Conservation (phyloP, 2,113 vertebrate genomes). For the Numida meleagris region DNA sequence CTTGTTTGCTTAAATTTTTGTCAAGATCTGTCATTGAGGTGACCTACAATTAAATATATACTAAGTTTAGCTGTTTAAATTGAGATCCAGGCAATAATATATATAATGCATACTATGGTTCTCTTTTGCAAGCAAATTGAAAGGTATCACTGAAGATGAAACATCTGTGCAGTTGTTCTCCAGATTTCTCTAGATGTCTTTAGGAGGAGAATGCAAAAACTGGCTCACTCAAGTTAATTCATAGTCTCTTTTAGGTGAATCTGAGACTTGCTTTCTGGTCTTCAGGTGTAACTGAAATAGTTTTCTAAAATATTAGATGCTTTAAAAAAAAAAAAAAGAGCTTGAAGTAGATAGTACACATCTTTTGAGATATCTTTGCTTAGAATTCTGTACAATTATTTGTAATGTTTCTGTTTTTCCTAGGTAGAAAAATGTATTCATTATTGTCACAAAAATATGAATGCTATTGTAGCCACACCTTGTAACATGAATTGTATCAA, state of each 20-base stretch:
- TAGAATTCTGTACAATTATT: slow-evolving; percentile 10
- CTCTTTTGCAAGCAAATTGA: background rate
- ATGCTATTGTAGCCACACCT: slow-evolving; percentile 90
- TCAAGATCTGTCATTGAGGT: background rate
- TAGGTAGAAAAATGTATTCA: slow-evolving; percentile 95
- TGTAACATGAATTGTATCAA: slow-evolving; percentile 99
- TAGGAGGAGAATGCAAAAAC: background rate
- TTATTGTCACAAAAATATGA: slow-evolving; percentile 97
- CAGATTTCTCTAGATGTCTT: background rate
- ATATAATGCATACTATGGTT: background rate
- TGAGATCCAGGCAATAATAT: background rate
- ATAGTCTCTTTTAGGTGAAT: background rate
- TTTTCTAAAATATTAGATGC: background rate
- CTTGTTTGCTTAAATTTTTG: background rate
- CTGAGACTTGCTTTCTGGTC: background rate
- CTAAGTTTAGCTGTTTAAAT: background rate
- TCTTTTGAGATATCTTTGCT: background rate
- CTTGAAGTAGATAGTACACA: background rate
- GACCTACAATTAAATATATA: background rate
- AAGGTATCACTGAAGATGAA: background rate
- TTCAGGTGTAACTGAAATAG: background rate
- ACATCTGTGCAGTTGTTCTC: background rate
- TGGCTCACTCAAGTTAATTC: background rate
- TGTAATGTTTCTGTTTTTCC: slow-evolving; percentile 1
- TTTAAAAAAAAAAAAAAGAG: background rate